Percentiles rank a stretch among this genome's conserved stretches.
phyloP scores from a whole-genome alignment of 2,113 vertebrate species.

The Salminus brasiliensis region DNA sequence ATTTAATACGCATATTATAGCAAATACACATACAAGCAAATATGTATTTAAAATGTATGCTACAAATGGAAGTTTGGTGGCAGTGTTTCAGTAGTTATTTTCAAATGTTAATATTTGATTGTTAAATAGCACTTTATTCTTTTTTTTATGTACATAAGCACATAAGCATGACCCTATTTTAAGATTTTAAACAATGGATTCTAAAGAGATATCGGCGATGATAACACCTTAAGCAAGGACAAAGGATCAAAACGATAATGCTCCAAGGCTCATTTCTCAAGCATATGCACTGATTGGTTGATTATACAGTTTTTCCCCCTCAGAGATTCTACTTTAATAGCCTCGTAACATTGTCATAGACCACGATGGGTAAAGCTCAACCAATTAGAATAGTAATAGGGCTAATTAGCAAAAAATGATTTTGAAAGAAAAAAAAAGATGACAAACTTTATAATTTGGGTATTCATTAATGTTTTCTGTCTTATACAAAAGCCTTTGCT shows the following conservation, averaged over 20 bases:
- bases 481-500: constrained; percentile 86
- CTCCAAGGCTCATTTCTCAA: constrained; percentile 73
- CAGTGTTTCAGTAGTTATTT: too few species aligned
- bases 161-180: background rate
- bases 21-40: background rate
- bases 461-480: constrained; percentile 93
- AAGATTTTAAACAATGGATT: constrained; percentile 1
- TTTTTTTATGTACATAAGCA: background rate
- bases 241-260: constrained; percentile 74
- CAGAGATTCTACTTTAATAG: constrained; percentile 76
- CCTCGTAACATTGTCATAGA: constrained; percentile 72
- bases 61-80: too few species aligned
- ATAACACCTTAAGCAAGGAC: constrained; percentile 66
- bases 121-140: background rate
- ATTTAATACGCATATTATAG: background rate
- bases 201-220: constrained; percentile 16
- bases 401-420: constrained; percentile 95
- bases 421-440: constrained; percentile 69
- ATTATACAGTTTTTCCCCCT: constrained; percentile 73
- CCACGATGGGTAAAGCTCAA: constrained; percentile 72
- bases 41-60: background rate
- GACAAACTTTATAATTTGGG: constrained; percentile 93
- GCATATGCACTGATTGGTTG: constrained; percentile 78
- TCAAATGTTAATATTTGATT: too few species aligned
- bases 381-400: constrained; percentile 89